A percentile compares a stretch with the other conserved stretches of the same genome.
Conservation (phyloP, 1,140 invertebrate species). For the Lepidostoma basale region DNA sequence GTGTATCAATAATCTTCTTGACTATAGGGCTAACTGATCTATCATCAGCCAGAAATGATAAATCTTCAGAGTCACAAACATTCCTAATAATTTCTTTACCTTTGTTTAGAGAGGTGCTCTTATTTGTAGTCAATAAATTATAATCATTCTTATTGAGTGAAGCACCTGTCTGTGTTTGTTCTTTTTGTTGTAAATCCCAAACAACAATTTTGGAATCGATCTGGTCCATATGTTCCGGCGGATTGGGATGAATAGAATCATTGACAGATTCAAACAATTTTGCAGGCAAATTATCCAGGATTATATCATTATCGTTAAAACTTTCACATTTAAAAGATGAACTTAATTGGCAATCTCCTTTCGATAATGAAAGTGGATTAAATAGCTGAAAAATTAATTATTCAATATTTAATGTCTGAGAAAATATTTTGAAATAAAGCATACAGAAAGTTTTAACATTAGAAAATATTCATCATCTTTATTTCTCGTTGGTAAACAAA, state of each 20-base stretch:
- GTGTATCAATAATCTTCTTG: not conserved
- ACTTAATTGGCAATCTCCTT: conserved; percentile 39
- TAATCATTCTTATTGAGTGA: conserved; percentile 35
- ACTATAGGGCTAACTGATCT: conserved; percentile 15
- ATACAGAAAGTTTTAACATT: too few relatives aligned
- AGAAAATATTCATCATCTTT: too few relatives aligned
- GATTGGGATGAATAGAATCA: conserved; percentile 27
- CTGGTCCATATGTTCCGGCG: conserved; percentile 22
- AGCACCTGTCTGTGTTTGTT: conserved; percentile 18
- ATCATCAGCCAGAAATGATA: conserved; percentile 40
- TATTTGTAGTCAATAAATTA: conserved; percentile 23
- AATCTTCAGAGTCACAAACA: conserved; percentile 36
- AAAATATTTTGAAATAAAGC: too few relatives aligned
- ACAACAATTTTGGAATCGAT: conserved; percentile 34
- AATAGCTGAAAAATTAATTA: conserved; percentile 38
- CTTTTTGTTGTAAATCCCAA: conserved; percentile 40
- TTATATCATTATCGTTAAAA: conserved; percentile 43
- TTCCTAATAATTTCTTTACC: conserved; percentile 32
- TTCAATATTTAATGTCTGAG: too few relatives aligned
- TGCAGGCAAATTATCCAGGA: conserved; percentile 38
- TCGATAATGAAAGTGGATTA: conserved; percentile 34
- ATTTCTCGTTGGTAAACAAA: too few relatives aligned
- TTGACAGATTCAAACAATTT: conserved; percentile 43
- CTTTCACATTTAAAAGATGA: conserved; percentile 44
- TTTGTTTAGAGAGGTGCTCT: not conserved